phyloP scores from a whole-genome alignment of 2,888 invertebrate genomes.

The Prenolepis imparis region DNA sequence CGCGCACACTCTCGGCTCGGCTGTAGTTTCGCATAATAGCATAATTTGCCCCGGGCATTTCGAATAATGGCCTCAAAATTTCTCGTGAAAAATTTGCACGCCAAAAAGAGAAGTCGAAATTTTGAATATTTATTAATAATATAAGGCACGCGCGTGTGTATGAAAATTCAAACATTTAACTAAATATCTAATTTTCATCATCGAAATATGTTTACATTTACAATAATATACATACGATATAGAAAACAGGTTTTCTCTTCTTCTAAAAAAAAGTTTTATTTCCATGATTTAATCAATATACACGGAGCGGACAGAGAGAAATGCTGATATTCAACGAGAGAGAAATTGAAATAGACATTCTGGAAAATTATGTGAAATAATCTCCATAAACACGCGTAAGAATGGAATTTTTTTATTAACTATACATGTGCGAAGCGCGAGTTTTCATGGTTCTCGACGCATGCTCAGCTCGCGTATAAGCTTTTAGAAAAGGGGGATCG shows the following conservation, averaged over 20 bases:
- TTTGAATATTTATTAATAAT: slow-evolving; percentile 1
- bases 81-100: not conserved
- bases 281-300: not conserved
- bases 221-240: not conserved
- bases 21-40: not conserved
- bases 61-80: not conserved
- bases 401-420: slow-evolving; percentile 48
- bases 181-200: not conserved
- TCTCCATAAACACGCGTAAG: slow-evolving; percentile 13
- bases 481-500: slow-evolving; percentile 46
- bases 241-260: not conserved
- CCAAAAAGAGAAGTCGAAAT: not conserved
- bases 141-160: too few species aligned
- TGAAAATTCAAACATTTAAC: not conserved
- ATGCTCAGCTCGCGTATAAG: slow-evolving; percentile 45
- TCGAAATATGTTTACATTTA: not conserved
- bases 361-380: slow-evolving; percentile 24
- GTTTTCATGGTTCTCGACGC: slow-evolving; percentile 44
- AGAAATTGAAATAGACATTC: slow-evolving; percentile 17
- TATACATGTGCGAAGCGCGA: slow-evolving; percentile 27
- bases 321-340: not conserved
- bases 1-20: not conserved
- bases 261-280: not conserved
- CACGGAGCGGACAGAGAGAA: not conserved
- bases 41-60: not conserved